Evolutionary conservation across 2,797 vertebrate species (phyloP).

Genomic region (Labroides dimidiatus): DNA sequence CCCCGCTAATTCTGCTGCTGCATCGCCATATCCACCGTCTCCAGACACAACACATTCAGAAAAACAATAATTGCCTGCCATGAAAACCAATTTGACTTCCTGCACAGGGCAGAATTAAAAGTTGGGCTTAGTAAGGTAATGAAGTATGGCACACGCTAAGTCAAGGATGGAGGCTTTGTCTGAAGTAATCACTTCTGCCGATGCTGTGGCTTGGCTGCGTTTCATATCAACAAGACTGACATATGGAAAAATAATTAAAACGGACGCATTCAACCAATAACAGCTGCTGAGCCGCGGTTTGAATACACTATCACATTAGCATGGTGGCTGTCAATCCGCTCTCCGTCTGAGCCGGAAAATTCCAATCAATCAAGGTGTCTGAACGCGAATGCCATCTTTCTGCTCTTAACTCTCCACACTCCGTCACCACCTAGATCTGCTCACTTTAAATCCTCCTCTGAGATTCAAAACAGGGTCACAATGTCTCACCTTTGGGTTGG

Average conservation of each 20-base stretch:
- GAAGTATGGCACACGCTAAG: conserved; percentile 64
- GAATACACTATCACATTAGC: conserved; percentile 63
- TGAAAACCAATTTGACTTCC: conserved; percentile 75
- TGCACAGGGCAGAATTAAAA: conserved; percentile 70
- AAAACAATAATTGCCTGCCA: conserved; percentile 70
- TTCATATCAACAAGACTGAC: conserved; percentile 72
- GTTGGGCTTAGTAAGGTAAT: conserved; percentile 74
- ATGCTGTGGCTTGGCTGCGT: conserved; percentile 62
- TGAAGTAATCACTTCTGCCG: conserved; percentile 73
- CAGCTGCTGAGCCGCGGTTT: conserved; percentile 60
- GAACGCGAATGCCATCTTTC: conserved; percentile 45
- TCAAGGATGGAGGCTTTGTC: conserved; percentile 75
- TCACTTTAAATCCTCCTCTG: background rate
- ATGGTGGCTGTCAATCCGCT: conserved; percentile 69
- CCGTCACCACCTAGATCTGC: background rate
- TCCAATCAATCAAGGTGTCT: conserved; percentile 63
- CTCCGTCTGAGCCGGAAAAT: conserved; percentile 38
- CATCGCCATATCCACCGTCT: conserved; percentile 57
- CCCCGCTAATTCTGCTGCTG: conserved; percentile 48
- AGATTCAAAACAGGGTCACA: background rate
- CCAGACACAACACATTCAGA: conserved; percentile 64
- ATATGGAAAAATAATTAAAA: conserved; percentile 78
- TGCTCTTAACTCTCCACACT: background rate
- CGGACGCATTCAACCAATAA: conserved; percentile 66
- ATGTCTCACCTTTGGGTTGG: background rate